Percentiles rank a stretch among this genome's conserved stretches.
Evolutionary conservation across 2,888 invertebrate genomes (phyloP).

Genomic region (Nudaria mundana): DNA sequence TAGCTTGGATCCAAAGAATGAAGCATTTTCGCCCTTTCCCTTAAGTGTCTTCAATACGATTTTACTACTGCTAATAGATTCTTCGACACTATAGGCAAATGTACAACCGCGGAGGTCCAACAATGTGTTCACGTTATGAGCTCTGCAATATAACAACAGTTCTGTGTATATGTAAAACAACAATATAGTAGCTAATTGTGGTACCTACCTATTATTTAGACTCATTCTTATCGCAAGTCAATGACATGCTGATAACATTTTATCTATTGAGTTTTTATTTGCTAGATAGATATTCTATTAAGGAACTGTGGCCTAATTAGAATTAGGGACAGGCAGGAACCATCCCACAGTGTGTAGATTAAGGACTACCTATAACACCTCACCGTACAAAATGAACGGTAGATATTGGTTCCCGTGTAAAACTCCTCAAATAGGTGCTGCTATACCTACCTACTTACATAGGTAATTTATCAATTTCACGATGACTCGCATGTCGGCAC

Average conservation of each 20-base stretch:
- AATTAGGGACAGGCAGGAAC: neutral
- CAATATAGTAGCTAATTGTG: conserved; percentile 52
- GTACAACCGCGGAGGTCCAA: conserved; percentile 80
- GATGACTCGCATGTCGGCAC: neutral
- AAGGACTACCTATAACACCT: neutral
- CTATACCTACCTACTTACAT: too few species aligned
- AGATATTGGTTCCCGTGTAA: too few species aligned
- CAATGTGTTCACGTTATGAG: conserved; percentile 79
- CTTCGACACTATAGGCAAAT: conserved; percentile 77
- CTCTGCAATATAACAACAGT: conserved; percentile 50
- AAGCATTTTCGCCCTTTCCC: conserved; percentile 81
- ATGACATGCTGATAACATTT: conserved; percentile 72
- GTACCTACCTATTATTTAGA: conserved; percentile 57
- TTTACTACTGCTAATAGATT: conserved; percentile 80
- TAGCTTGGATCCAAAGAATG: conserved; percentile 80
- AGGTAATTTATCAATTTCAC: neutral
- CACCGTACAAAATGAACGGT: too few species aligned
- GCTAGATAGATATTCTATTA: too few species aligned
- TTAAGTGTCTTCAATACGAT: conserved; percentile 76
- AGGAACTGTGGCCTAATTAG: conserved; percentile 9
- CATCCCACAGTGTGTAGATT: neutral
- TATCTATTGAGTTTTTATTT: conserved; percentile 57
- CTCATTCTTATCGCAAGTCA: conserved; percentile 61
- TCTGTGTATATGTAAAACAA: conserved; percentile 30
- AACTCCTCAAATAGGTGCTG: too few species aligned